These are phyloP conservation scores for Polypedilum vanderplanki DNA, from an alignment of 1,140 invertebrate genomes.

Conservation along the genomic window DNA sequence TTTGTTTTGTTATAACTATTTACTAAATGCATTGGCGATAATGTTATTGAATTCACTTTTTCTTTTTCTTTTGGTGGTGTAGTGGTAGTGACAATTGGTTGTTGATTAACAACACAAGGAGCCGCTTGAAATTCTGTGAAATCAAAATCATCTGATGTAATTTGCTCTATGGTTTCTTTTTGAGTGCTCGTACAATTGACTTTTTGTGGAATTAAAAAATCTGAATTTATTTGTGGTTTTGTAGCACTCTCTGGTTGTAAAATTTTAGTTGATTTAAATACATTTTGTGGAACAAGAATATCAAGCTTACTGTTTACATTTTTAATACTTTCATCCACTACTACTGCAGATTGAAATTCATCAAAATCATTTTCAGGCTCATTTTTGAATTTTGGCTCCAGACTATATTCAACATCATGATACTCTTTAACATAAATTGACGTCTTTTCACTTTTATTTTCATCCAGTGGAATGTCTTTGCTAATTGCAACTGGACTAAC, in stretches of 20 bases:
- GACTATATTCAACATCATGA: slow-evolving; percentile 23
- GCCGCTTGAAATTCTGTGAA: slow-evolving; percentile 22
- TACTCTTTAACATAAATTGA: slow-evolving; percentile 6
- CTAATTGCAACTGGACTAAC: not conserved
- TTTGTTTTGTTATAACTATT: not conserved
- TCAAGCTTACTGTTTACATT: not conserved
- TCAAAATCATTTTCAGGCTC: not conserved
- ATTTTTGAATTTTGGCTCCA: not conserved
- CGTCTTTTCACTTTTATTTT: not conserved
- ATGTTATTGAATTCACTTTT: not conserved
- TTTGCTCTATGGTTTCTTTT: no score
- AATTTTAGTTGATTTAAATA: not conserved
- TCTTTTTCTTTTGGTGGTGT: not conserved
- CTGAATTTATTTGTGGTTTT: not conserved
- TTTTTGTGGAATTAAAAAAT: no score
- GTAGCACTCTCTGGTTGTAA: not conserved
- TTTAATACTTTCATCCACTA: not conserved
- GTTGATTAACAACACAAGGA: not conserved
- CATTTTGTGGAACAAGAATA: not conserved
- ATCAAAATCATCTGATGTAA: not conserved
- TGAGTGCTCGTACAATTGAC: no score
- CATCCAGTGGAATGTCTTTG: not conserved
- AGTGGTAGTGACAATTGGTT: not conserved
- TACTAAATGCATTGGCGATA: not conserved
- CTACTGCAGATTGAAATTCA: not conserved